Conservation (phyloP, 2,797 vertebrate genomes). For the Serranus cabrilla region DNA sequence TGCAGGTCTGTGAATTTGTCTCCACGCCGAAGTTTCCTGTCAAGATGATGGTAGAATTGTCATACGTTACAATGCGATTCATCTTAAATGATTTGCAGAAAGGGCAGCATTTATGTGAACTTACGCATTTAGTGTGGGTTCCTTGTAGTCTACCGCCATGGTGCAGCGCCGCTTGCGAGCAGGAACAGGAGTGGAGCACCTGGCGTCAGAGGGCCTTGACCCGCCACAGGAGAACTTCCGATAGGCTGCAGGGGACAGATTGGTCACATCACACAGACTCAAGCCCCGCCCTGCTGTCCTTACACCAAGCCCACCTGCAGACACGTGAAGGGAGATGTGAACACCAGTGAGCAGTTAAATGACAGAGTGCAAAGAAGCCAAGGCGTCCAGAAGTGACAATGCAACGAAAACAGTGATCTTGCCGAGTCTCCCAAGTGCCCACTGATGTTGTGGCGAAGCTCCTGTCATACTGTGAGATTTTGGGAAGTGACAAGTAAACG, state of each 20-base stretch:
- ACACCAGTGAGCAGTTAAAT: slow-evolving; percentile 36
- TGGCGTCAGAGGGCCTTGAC: slow-evolving; percentile 62
- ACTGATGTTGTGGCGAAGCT: not conserved
- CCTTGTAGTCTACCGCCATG: slow-evolving; percentile 91
- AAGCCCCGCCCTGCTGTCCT: slow-evolving; percentile 77
- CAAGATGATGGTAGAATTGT: slow-evolving; percentile 1
- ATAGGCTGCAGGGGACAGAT: slow-evolving; percentile 83
- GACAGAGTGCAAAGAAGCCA: slow-evolving; percentile 1
- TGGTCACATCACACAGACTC: slow-evolving; percentile 92
- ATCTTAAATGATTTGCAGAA: not conserved
- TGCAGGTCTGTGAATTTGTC: slow-evolving; percentile 93
- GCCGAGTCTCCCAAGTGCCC: slow-evolving; percentile 1
- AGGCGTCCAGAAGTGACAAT: not conserved
- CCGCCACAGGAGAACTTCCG: slow-evolving; percentile 75
- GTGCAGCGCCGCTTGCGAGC: slow-evolving; percentile 88
- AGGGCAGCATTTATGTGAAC: slow-evolving; percentile 43
- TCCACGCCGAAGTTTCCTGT: slow-evolving; percentile 95
- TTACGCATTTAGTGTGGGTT: slow-evolving; percentile 88
- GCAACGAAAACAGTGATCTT: not conserved
- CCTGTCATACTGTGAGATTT: not conserved
- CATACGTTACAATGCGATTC: not conserved
- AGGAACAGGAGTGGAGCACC: slow-evolving; percentile 63
- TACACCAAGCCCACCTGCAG: slow-evolving; percentile 82
- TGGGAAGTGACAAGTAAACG: slow-evolving; percentile 5
- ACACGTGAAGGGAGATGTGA: slow-evolving; percentile 62